phyloP scores from a whole-genome alignment of 30 jellyfish, hydroid and myxozoan genomes.

The Mastigias papua region DNA sequence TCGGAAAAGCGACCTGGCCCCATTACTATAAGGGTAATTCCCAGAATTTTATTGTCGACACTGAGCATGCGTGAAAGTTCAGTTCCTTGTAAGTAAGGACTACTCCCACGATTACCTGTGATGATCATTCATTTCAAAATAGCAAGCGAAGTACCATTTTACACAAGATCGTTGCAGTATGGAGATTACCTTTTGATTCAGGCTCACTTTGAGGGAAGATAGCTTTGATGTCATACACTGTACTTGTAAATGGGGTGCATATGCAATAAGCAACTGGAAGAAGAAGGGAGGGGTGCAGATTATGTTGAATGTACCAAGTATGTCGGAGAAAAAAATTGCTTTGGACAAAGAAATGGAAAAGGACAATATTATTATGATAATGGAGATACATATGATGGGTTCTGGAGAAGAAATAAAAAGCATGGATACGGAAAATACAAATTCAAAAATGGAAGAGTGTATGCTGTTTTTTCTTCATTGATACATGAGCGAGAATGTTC shows the following conservation, averaged over 20 bases:
- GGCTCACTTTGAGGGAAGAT: no score
- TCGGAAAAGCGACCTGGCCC: not conserved
- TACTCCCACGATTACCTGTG: no score
- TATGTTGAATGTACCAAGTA: constrained; percentile 63
- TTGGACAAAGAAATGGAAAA: constrained; percentile 65
- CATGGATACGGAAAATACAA: constrained; percentile 73
- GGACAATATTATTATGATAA: constrained; percentile 77
- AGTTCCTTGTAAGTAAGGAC: no score
- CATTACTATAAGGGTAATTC: not conserved
- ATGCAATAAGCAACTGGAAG: constrained; percentile 11
- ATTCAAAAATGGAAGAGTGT: constrained; percentile 47
- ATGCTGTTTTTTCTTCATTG: not conserved
- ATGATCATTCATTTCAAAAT: no score
- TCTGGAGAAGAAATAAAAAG: constrained; percentile 64
- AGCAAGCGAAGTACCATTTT: no score
- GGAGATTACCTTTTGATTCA: no score
- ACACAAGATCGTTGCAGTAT: no score
- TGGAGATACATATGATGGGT: constrained; percentile 72
- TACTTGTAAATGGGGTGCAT: constrained; percentile 56
- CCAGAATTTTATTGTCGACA: not conserved
- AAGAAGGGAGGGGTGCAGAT: not conserved
- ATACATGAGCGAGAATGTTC: no score
- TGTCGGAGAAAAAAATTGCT: constrained; percentile 56
- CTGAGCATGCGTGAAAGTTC: not conserved
- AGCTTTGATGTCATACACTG: not conserved